A percentile compares a stretch with the other conserved stretches of the same genome.
These are phyloP conservation scores for Hypothenemus hampei DNA, from an alignment of 1,140 invertebrate species.

Conservation along the genomic window DNA sequence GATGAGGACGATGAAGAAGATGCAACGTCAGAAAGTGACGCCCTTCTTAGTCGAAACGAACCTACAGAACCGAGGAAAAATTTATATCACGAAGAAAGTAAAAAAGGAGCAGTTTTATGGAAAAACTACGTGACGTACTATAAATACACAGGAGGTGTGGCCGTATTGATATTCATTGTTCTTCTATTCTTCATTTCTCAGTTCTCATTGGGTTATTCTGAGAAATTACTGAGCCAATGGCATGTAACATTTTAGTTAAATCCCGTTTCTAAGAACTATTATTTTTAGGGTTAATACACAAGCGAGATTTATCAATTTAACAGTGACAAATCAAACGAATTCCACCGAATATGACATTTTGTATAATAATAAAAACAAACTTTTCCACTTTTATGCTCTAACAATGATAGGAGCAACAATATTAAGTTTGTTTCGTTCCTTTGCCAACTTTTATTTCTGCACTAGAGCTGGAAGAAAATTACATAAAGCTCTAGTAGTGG, in stretches of 20 bases:
- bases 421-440: constrained; percentile 49
- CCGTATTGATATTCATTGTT: constrained; percentile 18
- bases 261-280: neutral
- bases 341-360: constrained; percentile 11
- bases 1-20: constrained; percentile 5
- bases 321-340: constrained; percentile 20
- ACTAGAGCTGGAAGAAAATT: constrained; percentile 30
- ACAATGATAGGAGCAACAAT: constrained; percentile 57
- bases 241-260: constrained; percentile 6
- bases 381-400: constrained; percentile 61
- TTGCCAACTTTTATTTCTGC: constrained; percentile 30
- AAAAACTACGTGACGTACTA: constrained; percentile 32
- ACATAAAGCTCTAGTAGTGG: constrained; percentile 30
- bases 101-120: constrained; percentile 27
- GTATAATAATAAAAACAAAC: constrained; percentile 32
- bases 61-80: constrained; percentile 12
- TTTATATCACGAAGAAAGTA: constrained; percentile 33
- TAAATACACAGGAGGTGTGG: constrained; percentile 32
- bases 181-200: constrained; percentile 24
- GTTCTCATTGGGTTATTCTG: constrained; percentile 19
- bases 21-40: constrained; percentile 12
- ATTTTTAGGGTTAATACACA: constrained; percentile 31
- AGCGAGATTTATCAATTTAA: constrained; percentile 16
- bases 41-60: constrained; percentile 15
- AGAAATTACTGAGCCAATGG: constrained; percentile 34